These are phyloP conservation scores for Drosophila helvetica DNA, from an alignment of 2,888 invertebrate genomes.

Conservation along the genomic window DNA sequence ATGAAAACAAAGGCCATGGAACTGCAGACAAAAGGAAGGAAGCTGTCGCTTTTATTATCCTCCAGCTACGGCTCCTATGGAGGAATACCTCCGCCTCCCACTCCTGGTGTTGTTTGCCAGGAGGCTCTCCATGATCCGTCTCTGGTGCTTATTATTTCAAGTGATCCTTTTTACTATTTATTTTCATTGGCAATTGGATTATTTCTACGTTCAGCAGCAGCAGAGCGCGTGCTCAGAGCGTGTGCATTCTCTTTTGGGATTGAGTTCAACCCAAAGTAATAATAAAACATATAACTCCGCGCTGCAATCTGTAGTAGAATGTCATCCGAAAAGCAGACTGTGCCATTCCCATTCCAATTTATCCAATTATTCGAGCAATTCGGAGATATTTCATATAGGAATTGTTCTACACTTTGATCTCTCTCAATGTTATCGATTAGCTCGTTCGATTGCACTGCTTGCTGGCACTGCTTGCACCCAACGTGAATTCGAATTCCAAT, in stretches of 20 bases:
- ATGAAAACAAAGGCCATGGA: constrained; percentile 14
- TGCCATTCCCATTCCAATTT: not conserved
- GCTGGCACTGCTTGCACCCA: not conserved
- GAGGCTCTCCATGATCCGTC: not conserved
- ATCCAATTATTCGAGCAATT: not conserved
- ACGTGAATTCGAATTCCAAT: not conserved
- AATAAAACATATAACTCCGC: too few relatives aligned
- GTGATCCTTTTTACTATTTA: constrained; percentile 36
- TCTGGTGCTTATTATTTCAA: constrained; percentile 18
- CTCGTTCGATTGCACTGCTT: too few relatives aligned
- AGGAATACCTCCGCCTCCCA: not conserved
- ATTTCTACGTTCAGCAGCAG: not conserved
- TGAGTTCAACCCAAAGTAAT: not conserved
- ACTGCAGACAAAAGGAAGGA: constrained; percentile 59
- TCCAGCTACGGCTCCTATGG: not conserved
- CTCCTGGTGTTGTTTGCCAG: not conserved
- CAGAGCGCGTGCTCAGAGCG: constrained; percentile 38
- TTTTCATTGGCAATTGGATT: constrained; percentile 23
- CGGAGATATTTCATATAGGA: too few relatives aligned
- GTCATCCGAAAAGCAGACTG: too few relatives aligned
- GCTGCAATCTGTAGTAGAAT: too few relatives aligned
- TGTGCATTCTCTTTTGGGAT: constrained; percentile 2
- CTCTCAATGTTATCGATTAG: too few relatives aligned
- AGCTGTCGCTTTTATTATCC: constrained; percentile 71
- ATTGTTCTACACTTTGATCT: too few relatives aligned